phyloP scores from a whole-genome alignment of 1,140 invertebrate species.

The Solenopsis fugax region DNA sequence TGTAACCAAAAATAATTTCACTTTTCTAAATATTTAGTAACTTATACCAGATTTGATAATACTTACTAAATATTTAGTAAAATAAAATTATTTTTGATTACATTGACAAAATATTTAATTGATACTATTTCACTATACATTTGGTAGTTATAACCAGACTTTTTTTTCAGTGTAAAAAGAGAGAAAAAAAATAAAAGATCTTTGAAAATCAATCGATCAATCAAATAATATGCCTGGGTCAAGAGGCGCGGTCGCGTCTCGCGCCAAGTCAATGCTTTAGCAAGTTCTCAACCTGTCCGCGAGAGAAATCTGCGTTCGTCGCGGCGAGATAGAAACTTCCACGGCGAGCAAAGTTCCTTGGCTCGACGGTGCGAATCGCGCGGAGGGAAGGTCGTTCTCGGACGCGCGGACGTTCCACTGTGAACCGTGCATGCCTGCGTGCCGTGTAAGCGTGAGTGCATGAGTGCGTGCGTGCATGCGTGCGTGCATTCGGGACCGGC shows the following conservation, averaged over 20 bases:
- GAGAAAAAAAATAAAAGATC: neutral
- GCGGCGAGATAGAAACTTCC: conserved; percentile 26
- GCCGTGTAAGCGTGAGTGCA: neutral
- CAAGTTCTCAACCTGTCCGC: neutral
- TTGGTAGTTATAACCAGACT: too few species aligned
- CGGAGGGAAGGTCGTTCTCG: conserved; percentile 74
- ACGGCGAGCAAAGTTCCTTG: conserved; percentile 60
- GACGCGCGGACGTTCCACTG: conserved; percentile 75
- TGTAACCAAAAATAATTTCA: too few species aligned
- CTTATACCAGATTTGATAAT: too few species aligned
- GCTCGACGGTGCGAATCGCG: conserved; percentile 55
- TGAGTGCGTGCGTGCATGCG: conserved; percentile 36
- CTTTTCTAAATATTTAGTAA: too few species aligned
- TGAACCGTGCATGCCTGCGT: neutral
- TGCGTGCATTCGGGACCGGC: conserved; percentile 71
- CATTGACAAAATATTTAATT: too few species aligned
- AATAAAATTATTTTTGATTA: too few species aligned
- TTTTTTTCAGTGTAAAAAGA: too few species aligned
- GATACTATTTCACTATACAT: too few species aligned
- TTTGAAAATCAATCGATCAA: neutral
- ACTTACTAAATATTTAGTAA: too few species aligned
- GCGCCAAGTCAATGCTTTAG: too few species aligned
- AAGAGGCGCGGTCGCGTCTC: too few species aligned
- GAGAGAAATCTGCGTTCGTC: neutral
- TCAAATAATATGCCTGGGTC: too few species aligned